Conservation (phyloP, 2,797 vertebrate genomes). For the Dermochelys coriacea region DNA sequence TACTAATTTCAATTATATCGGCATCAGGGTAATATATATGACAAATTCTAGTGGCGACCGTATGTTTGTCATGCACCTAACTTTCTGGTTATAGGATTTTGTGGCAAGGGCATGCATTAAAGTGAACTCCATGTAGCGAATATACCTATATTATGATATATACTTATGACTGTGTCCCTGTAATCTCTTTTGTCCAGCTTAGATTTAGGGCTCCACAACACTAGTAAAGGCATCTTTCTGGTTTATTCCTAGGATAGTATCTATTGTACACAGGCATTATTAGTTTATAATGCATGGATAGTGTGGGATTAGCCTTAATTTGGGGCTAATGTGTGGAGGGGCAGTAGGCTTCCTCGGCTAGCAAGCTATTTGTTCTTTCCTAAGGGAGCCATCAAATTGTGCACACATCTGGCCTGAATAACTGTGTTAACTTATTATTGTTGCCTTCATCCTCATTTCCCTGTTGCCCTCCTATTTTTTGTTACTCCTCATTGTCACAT, state of each 20-base stretch:
- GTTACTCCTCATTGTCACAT: background rate
- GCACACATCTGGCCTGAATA: background rate
- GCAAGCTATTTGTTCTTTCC: background rate
- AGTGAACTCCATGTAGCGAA: background rate
- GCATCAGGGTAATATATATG: background rate
- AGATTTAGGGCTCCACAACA: background rate
- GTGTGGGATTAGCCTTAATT: background rate
- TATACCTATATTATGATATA: background rate
- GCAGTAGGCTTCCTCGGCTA: background rate
- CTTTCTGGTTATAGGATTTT: background rate
- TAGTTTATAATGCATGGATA: background rate
- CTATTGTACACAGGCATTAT: background rate
- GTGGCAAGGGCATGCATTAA: background rate
- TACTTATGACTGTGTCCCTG: background rate
- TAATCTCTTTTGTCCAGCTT: background rate
- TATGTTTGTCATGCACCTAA: background rate
- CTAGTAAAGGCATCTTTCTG: background rate
- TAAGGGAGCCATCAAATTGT: background rate
- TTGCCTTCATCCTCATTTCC: background rate
- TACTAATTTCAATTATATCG: background rate
- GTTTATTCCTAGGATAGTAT: background rate
- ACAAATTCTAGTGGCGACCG: background rate
- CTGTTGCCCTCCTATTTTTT: background rate
- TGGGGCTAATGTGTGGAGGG: background rate
- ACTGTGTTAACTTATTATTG: background rate